These are phyloP conservation scores for Mirounga angustirostris DNA, from an alignment of 2,113 vertebrate genomes.

Conservation along the genomic window DNA sequence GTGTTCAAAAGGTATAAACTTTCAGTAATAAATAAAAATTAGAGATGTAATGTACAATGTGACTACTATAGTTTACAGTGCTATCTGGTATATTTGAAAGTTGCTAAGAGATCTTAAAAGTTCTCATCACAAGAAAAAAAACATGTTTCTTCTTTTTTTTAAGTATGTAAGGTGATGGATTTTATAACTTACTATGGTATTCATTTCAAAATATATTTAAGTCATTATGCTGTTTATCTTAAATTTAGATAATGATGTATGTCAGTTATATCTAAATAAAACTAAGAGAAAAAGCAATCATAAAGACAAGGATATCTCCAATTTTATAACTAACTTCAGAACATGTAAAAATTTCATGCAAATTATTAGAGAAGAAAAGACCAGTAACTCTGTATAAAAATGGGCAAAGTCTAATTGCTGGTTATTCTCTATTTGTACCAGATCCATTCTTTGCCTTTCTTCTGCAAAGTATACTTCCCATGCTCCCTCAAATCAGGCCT, in stretches of 20 bases:
- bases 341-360: not conserved
- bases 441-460: not conserved
- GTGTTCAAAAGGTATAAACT: not conserved
- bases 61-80: not conserved
- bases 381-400: not conserved
- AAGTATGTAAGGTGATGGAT: not conserved
- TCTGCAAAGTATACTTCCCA: not conserved
- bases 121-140: not conserved
- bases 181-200: not conserved
- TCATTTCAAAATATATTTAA: not conserved
- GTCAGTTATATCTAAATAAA: not conserved
- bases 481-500: not conserved
- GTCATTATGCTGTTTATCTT: not conserved
- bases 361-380: not conserved
- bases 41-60: not conserved
- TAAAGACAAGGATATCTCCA: not conserved
- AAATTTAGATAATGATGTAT: not conserved
- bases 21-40: not conserved
- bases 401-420: not conserved
- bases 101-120: not conserved
- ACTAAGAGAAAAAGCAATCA: not conserved
- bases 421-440: not conserved
- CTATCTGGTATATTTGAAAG: not conserved
- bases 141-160: not conserved
- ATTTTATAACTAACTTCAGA: not conserved